Base-by-base conservation (phyloP, 2,797 vertebrate species). In the Leptodactylus fallax region DNA sequence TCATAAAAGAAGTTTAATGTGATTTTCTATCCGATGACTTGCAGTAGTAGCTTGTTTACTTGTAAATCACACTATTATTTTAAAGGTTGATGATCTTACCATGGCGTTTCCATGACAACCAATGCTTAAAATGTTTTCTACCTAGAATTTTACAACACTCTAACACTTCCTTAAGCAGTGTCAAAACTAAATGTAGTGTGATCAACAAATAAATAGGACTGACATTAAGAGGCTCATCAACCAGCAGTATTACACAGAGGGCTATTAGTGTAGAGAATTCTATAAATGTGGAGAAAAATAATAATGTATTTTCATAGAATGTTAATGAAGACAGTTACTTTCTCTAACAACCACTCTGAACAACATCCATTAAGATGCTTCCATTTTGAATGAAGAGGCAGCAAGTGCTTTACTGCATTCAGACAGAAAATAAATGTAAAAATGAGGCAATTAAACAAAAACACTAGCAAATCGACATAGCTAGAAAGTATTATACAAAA, bases 51-150 rank as follows among this genome's bases (percentile, higher is more conserved):
- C n/a, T 74, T 76, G 47, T 51, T 51, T 76, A 5, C 21, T 76
- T 51, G 45, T 51, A 12, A 51, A n/a, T 51, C 21, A 76, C 72
- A 76, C n/a, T n/a, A 76, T 51, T 76, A 19, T 76, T 76, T 51
- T 76, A 76, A 13, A 49, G 72, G 17, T n/a, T 76, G 45, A 51
- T 76, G 45, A 76, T 76, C 72, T 49, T 49, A 49, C 47, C 65
- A 2, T 51, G 10, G 5, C 3, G 47, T 76, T 76, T 51, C 72
- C 72, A 76, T 76, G 72, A 51, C 72, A 7, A 76, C 72, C 72
- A n/a, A n/a, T 13, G 10, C 47, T 45, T 51, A 49, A n/a, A 76
- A 27, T 76, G 72, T 76, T 76, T n/a, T 76, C 21, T 51, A 6
- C 47, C 11, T 3, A 21, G 36, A 47, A 14, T 47, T 47, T 72